Conservation (phyloP, 2,888 invertebrate genomes). For the Idaea dimidiata region DNA sequence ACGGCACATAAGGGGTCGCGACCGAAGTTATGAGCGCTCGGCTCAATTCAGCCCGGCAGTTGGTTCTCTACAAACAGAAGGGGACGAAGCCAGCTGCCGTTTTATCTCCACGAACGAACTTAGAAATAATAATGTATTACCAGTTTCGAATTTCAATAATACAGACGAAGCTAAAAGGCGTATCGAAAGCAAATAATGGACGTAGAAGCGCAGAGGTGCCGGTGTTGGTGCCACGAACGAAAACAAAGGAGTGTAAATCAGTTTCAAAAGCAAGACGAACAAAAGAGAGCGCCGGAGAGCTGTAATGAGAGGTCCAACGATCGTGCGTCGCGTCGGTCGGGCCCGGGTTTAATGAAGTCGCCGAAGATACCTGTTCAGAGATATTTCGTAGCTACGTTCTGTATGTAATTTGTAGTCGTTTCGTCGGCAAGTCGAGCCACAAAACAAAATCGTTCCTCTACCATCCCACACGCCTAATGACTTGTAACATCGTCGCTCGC, state of each 20-base stretch:
- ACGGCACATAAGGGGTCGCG: constrained; percentile 46
- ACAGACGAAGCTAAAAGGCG: constrained; percentile 38
- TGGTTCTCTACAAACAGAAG: constrained; percentile 58
- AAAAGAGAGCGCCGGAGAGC: constrained; percentile 49
- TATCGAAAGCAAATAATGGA: constrained; percentile 47
- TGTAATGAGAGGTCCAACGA: constrained; percentile 47
- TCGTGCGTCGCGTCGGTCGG: constrained; percentile 20
- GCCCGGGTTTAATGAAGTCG: constrained; percentile 55
- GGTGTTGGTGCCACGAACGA: constrained; percentile 33
- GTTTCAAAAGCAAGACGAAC: constrained; percentile 55
- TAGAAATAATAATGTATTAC: constrained; percentile 43
- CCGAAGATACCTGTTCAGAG: constrained; percentile 52
- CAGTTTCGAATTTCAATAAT: constrained; percentile 59
- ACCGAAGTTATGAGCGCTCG: constrained; percentile 42
- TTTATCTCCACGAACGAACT: constrained; percentile 58
- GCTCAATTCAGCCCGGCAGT: constrained; percentile 48
- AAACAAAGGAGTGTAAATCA: constrained; percentile 71
- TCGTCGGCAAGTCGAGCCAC: constrained; percentile 41
- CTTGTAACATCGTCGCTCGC: constrained; percentile 46
- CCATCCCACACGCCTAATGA: constrained; percentile 57
- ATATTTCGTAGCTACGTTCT: constrained; percentile 45
- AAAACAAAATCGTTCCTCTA: constrained; percentile 54
- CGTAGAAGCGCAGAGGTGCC: constrained; percentile 26
- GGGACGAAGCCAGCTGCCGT: constrained; percentile 63
- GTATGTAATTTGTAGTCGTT: constrained; percentile 65